phyloP scores from a whole-genome alignment of 2,888 invertebrate genomes.

The Alentia gelatinosa region DNA sequence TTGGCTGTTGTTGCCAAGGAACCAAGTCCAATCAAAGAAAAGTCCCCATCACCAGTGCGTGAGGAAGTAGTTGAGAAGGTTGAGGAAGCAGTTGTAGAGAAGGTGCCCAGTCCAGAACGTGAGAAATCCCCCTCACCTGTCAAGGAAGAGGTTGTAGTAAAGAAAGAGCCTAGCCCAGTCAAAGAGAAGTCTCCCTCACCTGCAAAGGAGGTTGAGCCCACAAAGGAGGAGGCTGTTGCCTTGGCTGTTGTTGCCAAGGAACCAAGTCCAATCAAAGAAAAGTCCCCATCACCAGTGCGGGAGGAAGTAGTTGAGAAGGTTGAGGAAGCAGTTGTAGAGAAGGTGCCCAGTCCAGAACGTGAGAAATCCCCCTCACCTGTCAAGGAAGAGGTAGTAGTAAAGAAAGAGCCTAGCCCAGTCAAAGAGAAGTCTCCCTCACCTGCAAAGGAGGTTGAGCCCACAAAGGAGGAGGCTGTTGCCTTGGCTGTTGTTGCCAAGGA shows the following conservation, averaged over 20 bases:
- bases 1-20: background rate
- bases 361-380: no score
- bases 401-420: background rate
- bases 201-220: no score
- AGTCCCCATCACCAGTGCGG: no score
- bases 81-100: background rate
- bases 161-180: background rate
- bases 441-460: background rate
- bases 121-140: background rate
- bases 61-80: background rate
- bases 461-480: background rate
- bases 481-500: background rate
- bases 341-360: slow-evolving; percentile 6
- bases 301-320: background rate
- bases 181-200: background rate
- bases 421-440: no score
- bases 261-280: no score
- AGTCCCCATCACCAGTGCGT: background rate
- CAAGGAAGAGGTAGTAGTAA: background rate
- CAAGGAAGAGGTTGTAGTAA: background rate
- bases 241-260: background rate
- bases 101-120: background rate
- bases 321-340: background rate
- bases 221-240: background rate
- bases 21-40: background rate